Evolutionary conservation across 2,113 vertebrate species (phyloP).

Genomic region (Xiphorhynchus elegans): DNA sequence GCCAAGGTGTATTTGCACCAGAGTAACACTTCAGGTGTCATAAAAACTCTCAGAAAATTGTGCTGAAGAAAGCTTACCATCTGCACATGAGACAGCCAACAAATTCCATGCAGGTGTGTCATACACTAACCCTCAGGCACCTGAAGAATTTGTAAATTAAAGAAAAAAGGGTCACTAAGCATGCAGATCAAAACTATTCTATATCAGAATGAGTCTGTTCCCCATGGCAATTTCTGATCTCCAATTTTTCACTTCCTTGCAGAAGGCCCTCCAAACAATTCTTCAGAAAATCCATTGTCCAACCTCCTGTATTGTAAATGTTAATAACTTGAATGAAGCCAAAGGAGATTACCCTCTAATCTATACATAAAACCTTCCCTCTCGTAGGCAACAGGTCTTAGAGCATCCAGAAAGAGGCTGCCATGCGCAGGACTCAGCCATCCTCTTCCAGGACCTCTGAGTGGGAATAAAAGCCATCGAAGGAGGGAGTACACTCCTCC

Average conservation of each 20-base stretch:
- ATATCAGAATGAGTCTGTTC: background rate
- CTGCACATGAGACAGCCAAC: background rate
- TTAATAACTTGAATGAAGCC: background rate
- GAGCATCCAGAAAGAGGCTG: background rate
- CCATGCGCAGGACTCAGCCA: background rate
- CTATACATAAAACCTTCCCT: background rate
- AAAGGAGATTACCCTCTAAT: background rate
- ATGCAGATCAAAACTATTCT: background rate
- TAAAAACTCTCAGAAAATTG: background rate
- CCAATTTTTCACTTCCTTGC: background rate
- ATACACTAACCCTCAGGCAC: background rate
- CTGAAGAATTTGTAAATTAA: background rate
- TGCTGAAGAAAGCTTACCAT: background rate
- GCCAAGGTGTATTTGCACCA: background rate
- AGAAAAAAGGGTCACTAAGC: background rate
- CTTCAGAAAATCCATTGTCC: background rate
- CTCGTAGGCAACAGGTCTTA: background rate
- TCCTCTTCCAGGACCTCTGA: background rate
- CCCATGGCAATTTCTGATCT: background rate
- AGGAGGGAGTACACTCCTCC: background rate
- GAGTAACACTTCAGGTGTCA: background rate
- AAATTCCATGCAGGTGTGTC: background rate
- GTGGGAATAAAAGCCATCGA: background rate
- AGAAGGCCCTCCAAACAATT: background rate
- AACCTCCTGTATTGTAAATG: background rate